Evolutionary conservation across 1,140 invertebrate species (phyloP).

Genomic region (Apis dorsata): DNA sequence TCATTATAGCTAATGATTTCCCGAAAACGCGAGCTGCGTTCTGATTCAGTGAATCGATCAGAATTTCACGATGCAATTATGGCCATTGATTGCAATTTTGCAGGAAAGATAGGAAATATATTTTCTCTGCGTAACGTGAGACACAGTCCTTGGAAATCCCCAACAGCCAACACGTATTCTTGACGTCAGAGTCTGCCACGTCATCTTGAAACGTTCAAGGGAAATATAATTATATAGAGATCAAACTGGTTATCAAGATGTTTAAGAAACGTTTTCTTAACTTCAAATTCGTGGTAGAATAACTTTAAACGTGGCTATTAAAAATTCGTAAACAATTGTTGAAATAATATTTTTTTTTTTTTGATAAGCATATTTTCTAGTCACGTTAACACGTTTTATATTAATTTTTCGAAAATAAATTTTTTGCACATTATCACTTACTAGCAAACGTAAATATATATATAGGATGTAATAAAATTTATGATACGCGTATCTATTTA

Average conservation of each 20-base stretch:
- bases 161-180: background rate
- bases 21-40: background rate
- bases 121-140: background rate
- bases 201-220: background rate
- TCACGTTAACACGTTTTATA: no score
- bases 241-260: background rate
- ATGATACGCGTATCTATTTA: no score
- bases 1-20: background rate
- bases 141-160: conserved; percentile 35
- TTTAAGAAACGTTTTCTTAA: no score
- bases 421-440: no score
- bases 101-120: background rate
- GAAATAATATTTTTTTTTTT: no score
- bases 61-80: background rate
- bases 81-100: background rate
- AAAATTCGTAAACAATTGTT: no score
- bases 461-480: no score
- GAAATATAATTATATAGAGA: background rate
- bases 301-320: no score
- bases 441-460: no score
- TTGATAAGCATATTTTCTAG: no score
- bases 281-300: no score
- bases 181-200: conserved; percentile 17
- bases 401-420: no score
- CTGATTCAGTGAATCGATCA: background rate